phyloP scores from a whole-genome alignment of 30 jellyfish, hydroid and myxozoan species.

The Turritopsis rubra region DNA sequence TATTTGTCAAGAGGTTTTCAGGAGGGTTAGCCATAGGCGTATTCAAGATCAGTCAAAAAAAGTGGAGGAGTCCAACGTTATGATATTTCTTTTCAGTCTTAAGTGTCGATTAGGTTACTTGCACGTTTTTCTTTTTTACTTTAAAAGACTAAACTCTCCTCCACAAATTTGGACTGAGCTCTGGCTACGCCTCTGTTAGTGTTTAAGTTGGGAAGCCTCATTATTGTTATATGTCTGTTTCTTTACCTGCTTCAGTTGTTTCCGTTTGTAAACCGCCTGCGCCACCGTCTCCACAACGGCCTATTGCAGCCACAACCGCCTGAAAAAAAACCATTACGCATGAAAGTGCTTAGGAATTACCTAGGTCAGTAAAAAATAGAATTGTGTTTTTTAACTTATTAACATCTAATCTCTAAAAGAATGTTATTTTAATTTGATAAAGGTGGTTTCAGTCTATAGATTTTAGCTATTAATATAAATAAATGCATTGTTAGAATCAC shows the following conservation, averaged over 20 bases:
- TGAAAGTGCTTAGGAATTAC: neutral
- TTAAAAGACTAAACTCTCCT: too few species aligned
- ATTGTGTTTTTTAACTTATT: neutral
- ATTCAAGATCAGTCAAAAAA: too few species aligned
- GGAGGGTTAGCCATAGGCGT: too few species aligned
- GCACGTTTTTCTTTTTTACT: too few species aligned
- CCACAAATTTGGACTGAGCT: too few species aligned
- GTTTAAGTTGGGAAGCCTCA: too few species aligned
- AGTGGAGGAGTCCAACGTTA: too few species aligned
- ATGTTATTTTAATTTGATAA: neutral
- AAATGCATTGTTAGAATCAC: neutral
- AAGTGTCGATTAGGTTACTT: too few species aligned
- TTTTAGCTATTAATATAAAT: neutral
- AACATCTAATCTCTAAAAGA: neutral
- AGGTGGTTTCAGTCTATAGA: neutral
- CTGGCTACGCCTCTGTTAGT: too few species aligned
- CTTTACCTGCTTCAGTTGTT: neutral
- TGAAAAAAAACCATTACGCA: neutral
- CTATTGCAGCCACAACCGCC: neutral
- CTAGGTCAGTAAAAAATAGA: neutral
- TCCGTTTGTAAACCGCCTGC: neutral
- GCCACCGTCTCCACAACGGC: neutral
- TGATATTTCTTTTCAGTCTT: too few species aligned
- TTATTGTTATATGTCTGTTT: too few species aligned
- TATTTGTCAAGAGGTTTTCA: too few species aligned